phyloP scores from a whole-genome alignment of 2,888 invertebrate genomes.

The Caenorhabditis doughertyi region DNA sequence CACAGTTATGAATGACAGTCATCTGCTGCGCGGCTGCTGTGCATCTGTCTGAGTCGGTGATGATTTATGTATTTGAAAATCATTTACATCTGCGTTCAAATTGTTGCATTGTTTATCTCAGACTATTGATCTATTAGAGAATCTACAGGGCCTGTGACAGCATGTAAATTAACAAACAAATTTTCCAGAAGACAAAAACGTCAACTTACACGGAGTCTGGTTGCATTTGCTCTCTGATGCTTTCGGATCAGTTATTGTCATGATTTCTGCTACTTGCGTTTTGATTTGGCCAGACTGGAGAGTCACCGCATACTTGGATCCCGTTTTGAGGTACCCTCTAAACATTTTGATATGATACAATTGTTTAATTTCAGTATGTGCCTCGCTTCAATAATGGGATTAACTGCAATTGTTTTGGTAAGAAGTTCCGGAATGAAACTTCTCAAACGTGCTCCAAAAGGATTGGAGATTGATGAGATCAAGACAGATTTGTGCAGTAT shows the following conservation, averaged over 20 bases:
- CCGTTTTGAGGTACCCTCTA: conserved; percentile 87
- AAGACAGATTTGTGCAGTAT: conserved; percentile 70
- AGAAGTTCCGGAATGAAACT: conserved; percentile 95
- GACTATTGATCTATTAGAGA: no score
- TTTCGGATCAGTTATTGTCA: conserved; percentile 94
- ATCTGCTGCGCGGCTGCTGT: no score
- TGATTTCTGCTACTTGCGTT: conserved; percentile 89
- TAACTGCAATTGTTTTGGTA: conserved; percentile 84
- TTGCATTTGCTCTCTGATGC: conserved; percentile 97
- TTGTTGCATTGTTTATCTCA: no score
- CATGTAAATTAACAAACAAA: no score
- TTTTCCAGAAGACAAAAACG: conserved; percentile 87
- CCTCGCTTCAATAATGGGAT: conserved; percentile 67
- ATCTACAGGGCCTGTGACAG: no score
- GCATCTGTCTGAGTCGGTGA: no score
- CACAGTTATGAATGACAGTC: no score
- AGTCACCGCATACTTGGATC: conserved; percentile 90
- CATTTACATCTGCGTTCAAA: not conserved
- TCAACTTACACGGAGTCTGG: conserved; percentile 99
- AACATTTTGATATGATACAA: not conserved
- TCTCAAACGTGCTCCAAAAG: conserved; percentile 97
- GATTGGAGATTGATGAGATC: conserved; percentile 88
- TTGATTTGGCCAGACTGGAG: conserved; percentile 86
- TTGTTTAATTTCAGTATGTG: conserved; percentile 45
- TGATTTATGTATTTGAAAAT: no score